These are phyloP conservation scores for Hemichromis elongatus DNA, from an alignment of 2,113 vertebrate species.

Conservation along the genomic window DNA sequence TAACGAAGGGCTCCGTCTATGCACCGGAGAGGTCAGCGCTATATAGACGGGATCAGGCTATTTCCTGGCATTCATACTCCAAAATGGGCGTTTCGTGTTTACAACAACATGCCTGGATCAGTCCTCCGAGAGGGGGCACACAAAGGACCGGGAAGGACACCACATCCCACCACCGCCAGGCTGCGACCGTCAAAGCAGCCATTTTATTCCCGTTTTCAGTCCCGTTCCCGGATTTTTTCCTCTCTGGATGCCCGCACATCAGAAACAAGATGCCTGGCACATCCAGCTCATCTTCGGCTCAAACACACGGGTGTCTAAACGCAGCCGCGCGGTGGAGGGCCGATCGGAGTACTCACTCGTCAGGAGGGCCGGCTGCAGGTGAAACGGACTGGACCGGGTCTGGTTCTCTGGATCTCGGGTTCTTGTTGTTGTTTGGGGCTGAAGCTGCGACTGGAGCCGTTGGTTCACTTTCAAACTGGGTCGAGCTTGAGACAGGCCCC, in stretches of 20 bases:
- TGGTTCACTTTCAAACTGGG: slow-evolving; percentile 66
- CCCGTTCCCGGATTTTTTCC: not conserved
- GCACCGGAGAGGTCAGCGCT: not conserved
- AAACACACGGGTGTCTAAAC: not conserved
- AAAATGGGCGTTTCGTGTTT: slow-evolving; percentile 51
- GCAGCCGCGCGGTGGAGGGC: not conserved
- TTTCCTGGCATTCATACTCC: not conserved
- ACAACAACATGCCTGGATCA: not conserved
- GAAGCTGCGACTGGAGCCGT: slow-evolving; percentile 45
- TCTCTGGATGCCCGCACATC: not conserved
- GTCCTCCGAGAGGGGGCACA: not conserved
- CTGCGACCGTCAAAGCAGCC: not conserved
- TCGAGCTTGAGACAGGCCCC: slow-evolving; percentile 29
- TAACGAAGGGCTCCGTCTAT: slow-evolving; percentile 21
- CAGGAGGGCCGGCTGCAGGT: slow-evolving; percentile 7
- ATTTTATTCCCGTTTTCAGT: slow-evolving; percentile 15
- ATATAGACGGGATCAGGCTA: slow-evolving; percentile 7
- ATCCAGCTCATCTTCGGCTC: not conserved
- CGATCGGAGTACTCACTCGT: slow-evolving; percentile 49
- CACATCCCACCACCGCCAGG: not conserved
- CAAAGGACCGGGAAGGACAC: not conserved
- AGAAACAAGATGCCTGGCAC: not conserved
- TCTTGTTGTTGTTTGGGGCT: slow-evolving; percentile 53
- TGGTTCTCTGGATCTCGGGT: not conserved
- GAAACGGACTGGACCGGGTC: not conserved